phyloP scores from a whole-genome alignment of 2,113 vertebrate species.

The Semnopithecus entellus region DNA sequence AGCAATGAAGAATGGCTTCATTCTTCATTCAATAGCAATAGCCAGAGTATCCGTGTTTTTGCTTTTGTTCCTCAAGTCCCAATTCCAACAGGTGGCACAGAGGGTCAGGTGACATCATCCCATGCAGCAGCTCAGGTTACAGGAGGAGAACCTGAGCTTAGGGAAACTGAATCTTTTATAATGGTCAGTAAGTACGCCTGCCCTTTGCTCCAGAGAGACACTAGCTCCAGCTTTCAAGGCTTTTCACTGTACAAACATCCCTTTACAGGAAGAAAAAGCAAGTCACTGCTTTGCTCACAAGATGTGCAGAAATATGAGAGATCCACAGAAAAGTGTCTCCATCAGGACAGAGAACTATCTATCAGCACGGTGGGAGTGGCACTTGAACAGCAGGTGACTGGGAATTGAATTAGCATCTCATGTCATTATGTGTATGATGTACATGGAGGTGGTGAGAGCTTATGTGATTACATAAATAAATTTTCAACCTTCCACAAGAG shows the following conservation, averaged over 20 bases:
- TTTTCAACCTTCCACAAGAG: not conserved
- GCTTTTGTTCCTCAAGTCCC: not conserved
- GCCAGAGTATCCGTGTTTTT: not conserved
- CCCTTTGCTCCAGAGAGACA: not conserved
- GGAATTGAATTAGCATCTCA: not conserved
- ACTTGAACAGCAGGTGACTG: not conserved
- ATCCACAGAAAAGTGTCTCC: not conserved
- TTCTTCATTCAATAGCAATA: not conserved
- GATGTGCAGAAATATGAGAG: not conserved
- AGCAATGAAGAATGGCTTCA: not conserved
- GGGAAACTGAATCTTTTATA: not conserved
- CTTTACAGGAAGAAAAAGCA: not conserved
- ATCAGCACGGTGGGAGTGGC: not conserved
- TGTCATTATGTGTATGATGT: not conserved
- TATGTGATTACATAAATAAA: not conserved
- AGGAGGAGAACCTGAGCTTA: not conserved
- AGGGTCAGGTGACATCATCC: not conserved
- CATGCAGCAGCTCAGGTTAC: not conserved
- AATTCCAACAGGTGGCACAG: not conserved
- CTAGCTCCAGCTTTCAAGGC: not conserved
- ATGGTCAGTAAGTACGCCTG: not conserved
- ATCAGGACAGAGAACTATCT: not conserved
- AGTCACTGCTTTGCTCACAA: not conserved
- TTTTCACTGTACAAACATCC: not conserved
- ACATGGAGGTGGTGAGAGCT: not conserved